Evolutionary conservation across 2,797 vertebrate species (phyloP), one percentile per base, ranked within the genome.

Genomic region (Oreonectes daqikongensis): DNA sequence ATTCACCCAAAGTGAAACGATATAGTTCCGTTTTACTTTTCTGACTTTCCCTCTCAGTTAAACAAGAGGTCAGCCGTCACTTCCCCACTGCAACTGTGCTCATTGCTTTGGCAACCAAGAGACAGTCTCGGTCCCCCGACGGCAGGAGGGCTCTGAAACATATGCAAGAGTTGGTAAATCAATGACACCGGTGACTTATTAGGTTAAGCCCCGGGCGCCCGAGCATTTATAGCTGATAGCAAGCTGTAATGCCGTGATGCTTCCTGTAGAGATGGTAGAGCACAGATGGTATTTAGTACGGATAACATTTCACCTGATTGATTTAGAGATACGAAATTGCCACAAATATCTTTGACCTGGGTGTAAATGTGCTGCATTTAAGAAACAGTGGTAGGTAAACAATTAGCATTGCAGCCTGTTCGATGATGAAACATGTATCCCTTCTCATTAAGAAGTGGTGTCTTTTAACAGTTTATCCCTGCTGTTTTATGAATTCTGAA

Each of bases 401-500:
- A 92, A 92, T 93, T 93, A 93, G 88, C 78, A 78, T 85, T 80
- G 88, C 82, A 85, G 87, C 82, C 85, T 88, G 82, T 78, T 92
- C 84, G 78, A 84, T 90, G 92, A 92, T 89, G 87, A 89, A 92
- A 86, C 85, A 83, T 85, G 85, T 85, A 85, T 83, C 87, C 88
- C 79, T 86, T 80, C 86, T 88, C 89, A 90, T 92, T 92, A 92
- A 89, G 85, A 87, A 83, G 68, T 81, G 67, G 88, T 86, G 87
- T 93, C 90, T 91, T 93, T 89, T 87, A 87, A 89, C 88, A 88
- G 87, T 90, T 93, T 92, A 89, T 91, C 89, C 93, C 91, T n/a
- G 90, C 92, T 93, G 93, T 91, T 93, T 92, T 92, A 93, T 92
- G 91, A 93, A 92, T 93, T 92, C 88, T 86, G 89, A 92, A 93